Evolutionary conservation across 1,140 invertebrate species (phyloP), one percentile per base, ranked within the genome.

Genomic region (Drosophila navojoa): DNA sequence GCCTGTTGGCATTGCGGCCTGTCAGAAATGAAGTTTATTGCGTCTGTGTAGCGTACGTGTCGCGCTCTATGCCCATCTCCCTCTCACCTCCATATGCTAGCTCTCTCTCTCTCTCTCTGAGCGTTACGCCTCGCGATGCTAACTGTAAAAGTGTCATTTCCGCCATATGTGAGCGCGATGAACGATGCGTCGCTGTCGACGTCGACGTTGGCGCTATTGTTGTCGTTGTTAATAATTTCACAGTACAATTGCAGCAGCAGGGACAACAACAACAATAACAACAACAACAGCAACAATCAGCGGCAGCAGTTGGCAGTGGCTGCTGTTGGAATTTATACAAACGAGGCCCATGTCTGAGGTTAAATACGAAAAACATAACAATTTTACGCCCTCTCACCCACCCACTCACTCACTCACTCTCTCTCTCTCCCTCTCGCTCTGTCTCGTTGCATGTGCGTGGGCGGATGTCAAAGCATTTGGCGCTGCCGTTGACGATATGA

Each of bases 311-410:
- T 35, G 69, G 69, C 62, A 59, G 81, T 73, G 59, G 61, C 57
- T 62, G 63, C 44, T 74, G 71, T 64, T 77, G 72, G 69, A 87
- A 89, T 87, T 79, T 89, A 89, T 77, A 82, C 78, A 87, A 85
- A 79, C 82, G 71, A 87, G 81, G 82, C 82, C 82, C 82, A 86
- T 86, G 82, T 86, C 79, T 86, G 82, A 86, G 82, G 82, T 86
- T 86, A 86, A 87, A 82, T 87, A 86, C 79, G 79, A 86, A 86
- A 86, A 86, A 89, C 82, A 86, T 87, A 89, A 81, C 81, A 78
- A 81, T 81, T 72, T 75, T 55, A 15, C 15, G 19, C 16, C 27
- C 27, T 16, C 9, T 11, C 1, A 22, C 42, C 35, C 53, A 60
- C 38, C 19, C 53, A 40, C 29, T 15, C 6, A n/a, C 32, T 27